Evolutionary conservation across 2,113 vertebrate genomes (phyloP).

Genomic region (Odontesthes bonariensis): DNA sequence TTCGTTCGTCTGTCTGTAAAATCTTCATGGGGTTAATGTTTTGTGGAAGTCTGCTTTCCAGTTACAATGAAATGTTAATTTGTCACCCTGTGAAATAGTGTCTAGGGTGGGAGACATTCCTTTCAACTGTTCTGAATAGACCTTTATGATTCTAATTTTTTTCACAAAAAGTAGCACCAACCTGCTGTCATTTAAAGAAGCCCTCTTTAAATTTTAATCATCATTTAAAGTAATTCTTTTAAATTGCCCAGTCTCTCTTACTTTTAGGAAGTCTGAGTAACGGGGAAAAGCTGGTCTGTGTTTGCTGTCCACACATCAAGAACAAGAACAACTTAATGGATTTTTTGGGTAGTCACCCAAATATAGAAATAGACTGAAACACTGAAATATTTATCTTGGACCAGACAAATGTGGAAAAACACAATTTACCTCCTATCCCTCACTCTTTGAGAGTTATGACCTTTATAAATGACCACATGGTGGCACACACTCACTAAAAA

Average conservation of each 20-base stretch:
- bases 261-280: slow-evolving; percentile 1
- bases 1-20: slow-evolving; percentile 51
- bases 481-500: background rate
- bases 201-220: slow-evolving; percentile 8
- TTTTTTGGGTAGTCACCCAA: slow-evolving; percentile 50
- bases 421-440: slow-evolving; percentile 64
- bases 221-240: slow-evolving; percentile 5
- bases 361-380: slow-evolving; percentile 45
- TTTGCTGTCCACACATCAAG: slow-evolving; percentile 50
- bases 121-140: background rate
- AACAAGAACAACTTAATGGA: slow-evolving; percentile 56
- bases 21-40: slow-evolving; percentile 61
- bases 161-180: background rate
- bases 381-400: slow-evolving; percentile 68
- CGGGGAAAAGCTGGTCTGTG: slow-evolving; percentile 26
- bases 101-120: slow-evolving; percentile 16
- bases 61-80: slow-evolving; percentile 53
- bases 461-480: slow-evolving; percentile 17
- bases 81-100: slow-evolving; percentile 23
- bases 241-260: slow-evolving; percentile 9
- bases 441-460: slow-evolving; percentile 20
- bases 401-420: slow-evolving; percentile 42
- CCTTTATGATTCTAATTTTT: background rate
- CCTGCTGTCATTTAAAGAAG: background rate
- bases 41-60: slow-evolving; percentile 52